These are phyloP conservation scores for Galeruca laticollis DNA, from an alignment of 2,888 invertebrate species.

Conservation along the genomic window DNA sequence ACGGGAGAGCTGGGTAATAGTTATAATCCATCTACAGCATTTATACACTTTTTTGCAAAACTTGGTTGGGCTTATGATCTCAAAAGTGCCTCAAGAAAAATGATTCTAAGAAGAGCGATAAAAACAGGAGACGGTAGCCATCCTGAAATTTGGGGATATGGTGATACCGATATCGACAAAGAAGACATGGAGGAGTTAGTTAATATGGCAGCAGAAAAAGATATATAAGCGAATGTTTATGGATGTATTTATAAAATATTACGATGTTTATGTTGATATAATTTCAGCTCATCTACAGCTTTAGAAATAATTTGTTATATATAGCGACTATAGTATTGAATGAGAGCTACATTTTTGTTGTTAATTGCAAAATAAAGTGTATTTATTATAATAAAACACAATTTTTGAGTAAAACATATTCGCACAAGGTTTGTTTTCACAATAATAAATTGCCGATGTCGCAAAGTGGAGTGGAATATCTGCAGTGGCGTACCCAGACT, in stretches of 20 bases:
- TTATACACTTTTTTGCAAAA: conserved; percentile 83
- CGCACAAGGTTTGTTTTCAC: no score
- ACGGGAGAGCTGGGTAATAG: conserved; percentile 68
- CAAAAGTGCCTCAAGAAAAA: conserved; percentile 72
- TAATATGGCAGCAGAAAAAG: conserved; percentile 66
- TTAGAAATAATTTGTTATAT: no score
- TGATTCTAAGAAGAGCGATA: conserved; percentile 71
- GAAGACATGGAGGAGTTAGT: conserved; percentile 72
- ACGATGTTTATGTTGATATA: no score
- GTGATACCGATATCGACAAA: conserved; percentile 70
- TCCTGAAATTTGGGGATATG: conserved; percentile 73
- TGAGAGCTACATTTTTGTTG: no score
- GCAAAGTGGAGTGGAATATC: no score
- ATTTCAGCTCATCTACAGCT: no score
- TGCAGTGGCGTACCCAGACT: no score
- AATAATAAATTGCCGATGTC: no score
- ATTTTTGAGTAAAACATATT: conserved; percentile 5
- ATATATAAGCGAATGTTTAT: not conserved
- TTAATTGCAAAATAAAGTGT: no score
- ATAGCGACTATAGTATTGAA: no score
- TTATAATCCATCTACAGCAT: conserved; percentile 80
- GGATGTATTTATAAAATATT: no score
- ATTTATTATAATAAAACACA: no score
- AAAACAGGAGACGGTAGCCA: conserved; percentile 74
- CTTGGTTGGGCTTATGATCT: conserved; percentile 88